Base-by-base conservation (phyloP, 2,113 vertebrate species). In the Passer montanus region DNA sequence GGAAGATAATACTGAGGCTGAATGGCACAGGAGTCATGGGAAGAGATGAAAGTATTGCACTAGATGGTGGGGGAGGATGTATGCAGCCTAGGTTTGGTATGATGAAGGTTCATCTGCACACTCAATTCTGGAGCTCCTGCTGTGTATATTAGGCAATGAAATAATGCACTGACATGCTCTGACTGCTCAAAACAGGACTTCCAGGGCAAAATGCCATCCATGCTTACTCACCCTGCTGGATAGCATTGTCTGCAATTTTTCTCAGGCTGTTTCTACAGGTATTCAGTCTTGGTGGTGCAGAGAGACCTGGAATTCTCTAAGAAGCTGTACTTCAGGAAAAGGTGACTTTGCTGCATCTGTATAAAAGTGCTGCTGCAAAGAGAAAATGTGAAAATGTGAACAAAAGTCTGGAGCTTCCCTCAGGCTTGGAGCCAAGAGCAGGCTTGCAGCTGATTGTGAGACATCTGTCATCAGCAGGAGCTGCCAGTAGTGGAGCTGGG, bases 401-500 rank as follows among this genome's bases (percentile, higher is more conserved):
- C 74, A 76, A 84, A 93, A 94, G 33, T 75, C 60, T 84, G 58
- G 56, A 94, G 64, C 80, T 95, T 93, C 69, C 73, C 52, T 73
- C 73, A 78, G 94, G 96, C 94, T 81, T 89, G 47, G 62, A 94
- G 96, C 96, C 93, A 94, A 95, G 76, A 92, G 77, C 55, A 74
- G 64, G 72, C 91, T 94, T 92, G 64, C 83, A 92, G 90, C 79
- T 94, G 94, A 93, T 96, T 75, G 64, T 91, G 93, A 95, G 93
- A 89, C 93, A 96, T 95, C 95, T 96, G 95, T 95, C 91, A 78
- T 92, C 93, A 82, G 93, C 89, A 94, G 95, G 93, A 93, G 68
- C 87, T 97, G 96, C 89, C 94, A 94, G 93, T 81, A 90, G 89
- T 84, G 58, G 80, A 94, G 56, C 89, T 94, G 52, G 86, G 83